Evolutionary conservation across 2,888 invertebrate species (phyloP).

Genomic region (Rapana venosa): DNA sequence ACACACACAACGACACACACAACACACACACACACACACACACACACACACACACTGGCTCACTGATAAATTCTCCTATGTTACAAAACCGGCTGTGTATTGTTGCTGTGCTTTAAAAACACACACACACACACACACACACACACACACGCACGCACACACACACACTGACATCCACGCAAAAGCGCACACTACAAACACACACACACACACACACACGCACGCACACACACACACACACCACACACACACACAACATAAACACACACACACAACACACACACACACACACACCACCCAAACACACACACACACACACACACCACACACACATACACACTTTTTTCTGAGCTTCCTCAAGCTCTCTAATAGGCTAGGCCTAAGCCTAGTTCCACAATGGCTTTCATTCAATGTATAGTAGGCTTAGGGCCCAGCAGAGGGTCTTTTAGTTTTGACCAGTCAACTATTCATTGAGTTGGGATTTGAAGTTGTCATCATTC

Average conservation of each 20-base stretch:
- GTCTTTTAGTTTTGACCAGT: too few species aligned
- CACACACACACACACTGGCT: background rate
- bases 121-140: background rate
- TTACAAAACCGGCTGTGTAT: background rate
- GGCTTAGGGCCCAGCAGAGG: too few species aligned
- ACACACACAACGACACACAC: background rate
- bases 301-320: background rate
- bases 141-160: background rate
- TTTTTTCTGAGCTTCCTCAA: too few species aligned
- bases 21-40: background rate
- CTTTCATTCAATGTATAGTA: background rate
- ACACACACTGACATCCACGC: background rate
- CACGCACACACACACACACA: slow-evolving; percentile 23
- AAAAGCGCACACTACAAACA: background rate
- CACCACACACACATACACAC: too few species aligned
- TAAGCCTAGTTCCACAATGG: too few species aligned
- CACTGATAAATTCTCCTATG: background rate
- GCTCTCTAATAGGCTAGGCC: too few species aligned
- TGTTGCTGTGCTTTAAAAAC: too few species aligned
- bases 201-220: slow-evolving; percentile 1
- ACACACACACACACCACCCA: background rate
- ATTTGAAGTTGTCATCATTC: too few species aligned
- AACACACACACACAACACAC: too few species aligned
- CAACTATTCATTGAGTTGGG: too few species aligned
- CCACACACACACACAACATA: too few species aligned